phyloP scores from a whole-genome alignment of 2,797 vertebrate genomes.

The Holocentrus rufus region DNA sequence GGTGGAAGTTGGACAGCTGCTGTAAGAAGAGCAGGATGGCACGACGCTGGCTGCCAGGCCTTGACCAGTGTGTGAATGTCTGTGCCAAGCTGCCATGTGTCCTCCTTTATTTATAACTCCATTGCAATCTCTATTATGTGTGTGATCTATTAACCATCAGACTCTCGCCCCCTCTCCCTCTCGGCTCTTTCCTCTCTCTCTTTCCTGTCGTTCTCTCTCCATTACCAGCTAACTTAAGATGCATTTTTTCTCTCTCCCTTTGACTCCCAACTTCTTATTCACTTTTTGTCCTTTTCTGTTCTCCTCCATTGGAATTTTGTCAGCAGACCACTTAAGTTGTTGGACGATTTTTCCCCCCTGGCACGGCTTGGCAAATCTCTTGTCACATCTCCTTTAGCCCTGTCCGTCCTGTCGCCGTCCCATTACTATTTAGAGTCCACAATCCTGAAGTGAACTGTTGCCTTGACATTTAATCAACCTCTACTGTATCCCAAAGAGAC shows the following conservation, averaged over 20 bases:
- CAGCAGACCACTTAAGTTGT: conserved; percentile 13
- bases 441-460: not conserved
- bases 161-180: not conserved
- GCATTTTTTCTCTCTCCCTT: not conserved
- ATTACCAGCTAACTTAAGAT: not conserved
- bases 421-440: conserved; percentile 24
- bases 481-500: not conserved
- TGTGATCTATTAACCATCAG: conserved; percentile 18
- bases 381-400: conserved; percentile 25
- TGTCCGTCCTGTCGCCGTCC: conserved; percentile 12
- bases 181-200: not conserved
- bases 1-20: conserved; percentile 39
- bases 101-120: conserved; percentile 49
- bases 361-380: conserved; percentile 1
- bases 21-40: conserved; percentile 30
- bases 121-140: conserved; percentile 18
- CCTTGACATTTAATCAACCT: conserved; percentile 47
- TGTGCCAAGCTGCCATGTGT: conserved; percentile 17
- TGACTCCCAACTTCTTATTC: not conserved
- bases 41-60: conserved; percentile 8
- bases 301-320: not conserved
- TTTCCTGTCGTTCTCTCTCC: not conserved
- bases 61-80: conserved; percentile 35
- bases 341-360: conserved; percentile 1
- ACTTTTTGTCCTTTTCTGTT: conserved; percentile 1